Evolutionary conservation across 2,888 invertebrate genomes (phyloP), one percentile per base, ranked within the genome.

Genomic region (Tachina grossa): DNA sequence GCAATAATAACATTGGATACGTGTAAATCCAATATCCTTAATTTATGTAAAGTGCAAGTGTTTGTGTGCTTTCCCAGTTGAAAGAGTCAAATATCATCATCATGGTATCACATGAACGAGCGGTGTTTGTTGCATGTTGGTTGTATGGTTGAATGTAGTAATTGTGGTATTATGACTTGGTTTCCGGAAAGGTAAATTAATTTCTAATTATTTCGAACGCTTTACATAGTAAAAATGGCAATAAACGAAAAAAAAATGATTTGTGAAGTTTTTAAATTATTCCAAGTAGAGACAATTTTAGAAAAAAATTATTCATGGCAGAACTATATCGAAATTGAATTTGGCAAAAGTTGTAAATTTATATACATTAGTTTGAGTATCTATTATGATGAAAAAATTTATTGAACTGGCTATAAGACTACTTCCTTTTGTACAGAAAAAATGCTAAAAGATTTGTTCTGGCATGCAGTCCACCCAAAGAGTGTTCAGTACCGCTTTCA

Each of bases 11-110:
- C 49, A 69, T 69, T 57, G 47, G 49, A 59, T 66, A 74, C 53
- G 81, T 81, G 81, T 68, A 81, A 81, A 81, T 75, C 22, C 39
- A 75, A 81, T 81, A 75, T 81, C 75, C 75, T 81, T 69, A 45
- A 68, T 19, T 68, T 61, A 11, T 68, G 41, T 74, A 16, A 19
- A 53, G 16, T 51, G 43, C 45, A 16, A 31, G 10, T 47, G 65
- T 63, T 16, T 59, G 31, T 53, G 5, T 59, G 31, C 53, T 47
- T 45, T 31, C 11, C 19, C 19, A 9, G 19, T 39, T 57, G 5
- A 8, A 31, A 6, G 31, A n/a, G 66, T 61, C n/a, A 43, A 53
- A 61, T 51, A 43, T 71, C 31, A 19, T n/a, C 9, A 43, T 45
- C 5, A 43, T 45, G 71, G 61, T 53, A 13, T 53, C 45, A 22